Evolutionary conservation across 2,113 vertebrate genomes (phyloP).

Genomic region (Crotalus helleri): DNA sequence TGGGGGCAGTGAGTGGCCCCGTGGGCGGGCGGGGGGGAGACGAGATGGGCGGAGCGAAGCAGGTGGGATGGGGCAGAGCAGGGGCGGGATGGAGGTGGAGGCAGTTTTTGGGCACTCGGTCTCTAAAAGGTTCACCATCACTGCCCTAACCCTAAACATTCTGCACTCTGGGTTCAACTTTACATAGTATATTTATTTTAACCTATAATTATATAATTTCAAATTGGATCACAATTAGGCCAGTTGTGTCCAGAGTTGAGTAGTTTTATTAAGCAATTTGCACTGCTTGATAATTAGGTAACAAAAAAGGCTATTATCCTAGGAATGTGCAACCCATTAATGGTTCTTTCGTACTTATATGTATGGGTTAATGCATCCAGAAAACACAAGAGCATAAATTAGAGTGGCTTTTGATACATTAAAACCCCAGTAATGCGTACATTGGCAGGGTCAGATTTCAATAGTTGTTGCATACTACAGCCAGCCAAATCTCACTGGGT

Average conservation of each 20-base stretch:
- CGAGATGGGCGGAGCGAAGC: too few species aligned
- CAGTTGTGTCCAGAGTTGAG: background rate
- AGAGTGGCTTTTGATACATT: background rate
- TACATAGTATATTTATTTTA: background rate
- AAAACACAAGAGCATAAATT: background rate
- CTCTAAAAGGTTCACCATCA: too few species aligned
- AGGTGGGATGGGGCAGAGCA: too few species aligned
- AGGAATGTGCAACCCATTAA: background rate
- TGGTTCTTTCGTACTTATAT: background rate
- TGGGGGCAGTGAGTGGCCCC: too few species aligned
- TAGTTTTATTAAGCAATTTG: background rate
- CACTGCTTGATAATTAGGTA: background rate
- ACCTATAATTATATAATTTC: slow-evolving; percentile 20
- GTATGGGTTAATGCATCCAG: background rate
- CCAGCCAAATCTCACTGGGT: background rate
- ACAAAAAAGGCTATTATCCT: background rate
- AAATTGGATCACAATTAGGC: background rate
- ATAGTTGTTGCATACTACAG: background rate
- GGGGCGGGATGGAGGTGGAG: too few species aligned
- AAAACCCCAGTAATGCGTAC: background rate
- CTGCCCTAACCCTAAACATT: too few species aligned
- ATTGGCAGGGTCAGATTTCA: background rate
- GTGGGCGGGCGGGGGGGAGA: too few species aligned
- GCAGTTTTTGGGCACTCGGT: too few species aligned
- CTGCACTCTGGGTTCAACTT: too few species aligned